Evolutionary conservation across 2,113 vertebrate genomes (phyloP), one percentile per base, ranked within the genome.

Genomic region (Pholis gunnellus): DNA sequence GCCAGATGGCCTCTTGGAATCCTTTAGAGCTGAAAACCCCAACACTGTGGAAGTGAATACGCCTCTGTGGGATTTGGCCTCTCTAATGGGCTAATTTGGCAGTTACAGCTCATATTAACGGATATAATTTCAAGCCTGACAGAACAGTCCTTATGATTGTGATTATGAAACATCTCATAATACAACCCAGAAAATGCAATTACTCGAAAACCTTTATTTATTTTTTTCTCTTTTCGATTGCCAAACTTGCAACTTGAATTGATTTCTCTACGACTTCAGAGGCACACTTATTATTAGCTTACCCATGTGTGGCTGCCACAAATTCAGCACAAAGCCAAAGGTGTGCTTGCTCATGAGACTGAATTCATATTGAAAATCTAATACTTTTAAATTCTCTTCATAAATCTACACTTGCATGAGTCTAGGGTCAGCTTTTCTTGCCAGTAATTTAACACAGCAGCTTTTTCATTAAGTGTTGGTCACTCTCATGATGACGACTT

Each of bases 1-100:
- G 95, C 96, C 97, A 98, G 97, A 98, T 99, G 97, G 97, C 96
- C 96, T 91, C 93, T 95, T 93, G 90, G 95, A 85, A 94, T 95
- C 94, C 73, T 95, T 68, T 69, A n/a, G 44, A 71, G 73, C 72
- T 52, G 72, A 68, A 79, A 79, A 72, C 38, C 54, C 42, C 74
- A 54, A 76, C 82, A 25, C 40, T 61, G 77, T 52, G 54, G 75
- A 74, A 60, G 83, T 68, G 78, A 80, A 79, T 20, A 54, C 20
- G 52, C 64, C 59, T 78, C 50, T 78, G 38, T 6, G n/a, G 78
- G 79, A 70, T 82, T 78, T 67, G 44, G 69, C 68, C 78, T 71
- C 74, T 73, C 48, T 87, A 75, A 87, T 86, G 81, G 81, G 67
- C 71, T 87, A 72, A 85, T 90, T 84, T 91, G 70, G 75, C 86